Evolutionary conservation across 2,113 vertebrate species (phyloP).

Genomic region (Mustelus asterias): DNA sequence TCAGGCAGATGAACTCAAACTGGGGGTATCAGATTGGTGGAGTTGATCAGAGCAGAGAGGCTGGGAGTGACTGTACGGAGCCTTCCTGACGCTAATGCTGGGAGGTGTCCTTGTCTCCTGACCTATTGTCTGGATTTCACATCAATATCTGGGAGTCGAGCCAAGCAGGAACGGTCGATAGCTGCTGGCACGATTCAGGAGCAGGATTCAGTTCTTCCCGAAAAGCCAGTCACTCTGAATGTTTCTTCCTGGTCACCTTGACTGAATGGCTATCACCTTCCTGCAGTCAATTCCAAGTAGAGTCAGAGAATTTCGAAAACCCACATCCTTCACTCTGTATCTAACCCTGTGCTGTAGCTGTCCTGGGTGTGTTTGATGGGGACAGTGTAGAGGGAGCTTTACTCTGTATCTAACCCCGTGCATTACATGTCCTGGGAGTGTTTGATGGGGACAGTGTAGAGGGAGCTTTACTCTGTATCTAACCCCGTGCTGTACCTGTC

Average conservation of each 20-base stretch:
- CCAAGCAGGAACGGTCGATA: neutral
- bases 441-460: too few species aligned
- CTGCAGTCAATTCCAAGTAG: too few species aligned
- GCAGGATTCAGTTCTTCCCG: too few species aligned
- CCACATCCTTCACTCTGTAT: neutral
- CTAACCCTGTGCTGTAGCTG: neutral
- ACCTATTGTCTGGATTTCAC: neutral
- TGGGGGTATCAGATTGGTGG: neutral
- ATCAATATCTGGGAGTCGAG: neutral
- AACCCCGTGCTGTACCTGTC: too few species aligned
- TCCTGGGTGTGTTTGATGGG: too few species aligned
- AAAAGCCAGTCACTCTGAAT: neutral
- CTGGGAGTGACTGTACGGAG: neutral
- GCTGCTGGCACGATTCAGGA: neutral
- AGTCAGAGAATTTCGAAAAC: neutral
- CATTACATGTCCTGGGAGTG: too few species aligned
- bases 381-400: too few species aligned
- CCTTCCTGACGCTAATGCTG: neutral
- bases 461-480: too few species aligned
- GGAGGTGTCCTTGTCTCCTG: neutral
- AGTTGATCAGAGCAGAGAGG: neutral
- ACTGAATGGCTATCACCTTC: neutral
- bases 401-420: too few species aligned
- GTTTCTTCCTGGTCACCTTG: neutral
- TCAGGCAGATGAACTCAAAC: neutral